Percentiles rank a stretch among this genome's conserved stretches.
These are phyloP conservation scores for Piscicola geometra DNA, from an alignment of 2,888 invertebrate species.

Conservation along the genomic window DNA sequence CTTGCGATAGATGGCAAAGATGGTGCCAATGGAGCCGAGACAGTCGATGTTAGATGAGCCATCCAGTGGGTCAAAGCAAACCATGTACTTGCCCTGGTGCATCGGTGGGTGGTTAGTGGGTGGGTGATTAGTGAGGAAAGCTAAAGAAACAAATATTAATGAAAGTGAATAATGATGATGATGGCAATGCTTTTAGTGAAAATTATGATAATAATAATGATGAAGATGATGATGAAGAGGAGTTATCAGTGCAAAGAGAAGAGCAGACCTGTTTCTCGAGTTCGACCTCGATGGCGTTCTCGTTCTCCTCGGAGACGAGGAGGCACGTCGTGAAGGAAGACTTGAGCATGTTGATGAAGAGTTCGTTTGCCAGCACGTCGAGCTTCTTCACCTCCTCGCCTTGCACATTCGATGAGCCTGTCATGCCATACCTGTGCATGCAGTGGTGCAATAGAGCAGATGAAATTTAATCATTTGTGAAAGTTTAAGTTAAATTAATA, in stretches of 20 bases:
- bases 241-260: too few species aligned
- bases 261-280: conserved; percentile 65
- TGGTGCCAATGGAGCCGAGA: conserved; percentile 86
- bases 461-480: too few species aligned
- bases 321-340: conserved; percentile 87
- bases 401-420: conserved; percentile 39
- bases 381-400: conserved; percentile 69
- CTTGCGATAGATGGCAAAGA: conserved; percentile 80
- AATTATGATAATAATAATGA: too few species aligned
- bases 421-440: conserved; percentile 40
- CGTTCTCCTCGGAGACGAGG: conserved; percentile 92
- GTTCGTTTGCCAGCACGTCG: conserved; percentile 89
- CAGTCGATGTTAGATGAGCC: conserved; percentile 99
- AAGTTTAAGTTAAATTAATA: too few species aligned
- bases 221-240: too few species aligned
- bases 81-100: conserved; percentile 88
- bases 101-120: conserved; percentile 3
- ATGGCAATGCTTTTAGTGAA: neutral
- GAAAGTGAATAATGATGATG: neutral
- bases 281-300: conserved; percentile 81
- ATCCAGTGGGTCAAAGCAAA: conserved; percentile 94
- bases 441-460: too few species aligned
- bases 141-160: neutral
- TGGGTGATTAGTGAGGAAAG: neutral
- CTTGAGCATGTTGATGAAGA: conserved; percentile 92